Conservation (phyloP, 2,797 vertebrate species). For the Pseudomugil tenellus region DNA sequence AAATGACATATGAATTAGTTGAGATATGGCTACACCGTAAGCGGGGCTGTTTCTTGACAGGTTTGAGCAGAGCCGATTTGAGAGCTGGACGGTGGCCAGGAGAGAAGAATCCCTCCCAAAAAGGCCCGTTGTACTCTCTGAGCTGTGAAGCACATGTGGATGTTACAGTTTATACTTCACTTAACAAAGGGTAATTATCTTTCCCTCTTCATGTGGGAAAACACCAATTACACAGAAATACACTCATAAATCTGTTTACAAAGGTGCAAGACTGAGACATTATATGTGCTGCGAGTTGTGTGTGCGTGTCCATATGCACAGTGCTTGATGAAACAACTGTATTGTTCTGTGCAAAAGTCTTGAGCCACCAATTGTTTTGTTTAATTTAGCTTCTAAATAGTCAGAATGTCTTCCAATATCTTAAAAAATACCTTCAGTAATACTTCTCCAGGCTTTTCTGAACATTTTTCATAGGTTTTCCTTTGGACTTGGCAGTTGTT, state of each 20-base stretch:
- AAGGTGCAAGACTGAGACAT: slow-evolving; percentile 29
- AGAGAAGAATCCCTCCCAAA: slow-evolving; percentile 17
- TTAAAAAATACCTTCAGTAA: background rate
- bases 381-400: background rate
- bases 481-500: background rate
- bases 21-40: slow-evolving; percentile 14
- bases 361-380: background rate
- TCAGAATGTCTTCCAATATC: background rate
- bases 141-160: slow-evolving; percentile 42
- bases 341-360: background rate
- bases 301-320: background rate
- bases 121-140: slow-evolving; percentile 39
- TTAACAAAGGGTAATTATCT: slow-evolving; percentile 71
- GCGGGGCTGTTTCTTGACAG: slow-evolving; percentile 33
- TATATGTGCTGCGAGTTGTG: background rate
- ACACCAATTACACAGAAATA: slow-evolving; percentile 58
- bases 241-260: slow-evolving; percentile 53
- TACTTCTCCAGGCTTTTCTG: background rate
- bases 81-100: slow-evolving; percentile 49
- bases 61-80: slow-evolving; percentile 49
- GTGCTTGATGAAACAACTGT: background rate
- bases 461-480: background rate
- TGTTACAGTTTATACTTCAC: slow-evolving; percentile 63
- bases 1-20: slow-evolving; percentile 32
- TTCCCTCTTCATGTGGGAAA: slow-evolving; percentile 55